Evolutionary conservation across 2,888 invertebrate species (phyloP).

Genomic region (Thereva unica): DNA sequence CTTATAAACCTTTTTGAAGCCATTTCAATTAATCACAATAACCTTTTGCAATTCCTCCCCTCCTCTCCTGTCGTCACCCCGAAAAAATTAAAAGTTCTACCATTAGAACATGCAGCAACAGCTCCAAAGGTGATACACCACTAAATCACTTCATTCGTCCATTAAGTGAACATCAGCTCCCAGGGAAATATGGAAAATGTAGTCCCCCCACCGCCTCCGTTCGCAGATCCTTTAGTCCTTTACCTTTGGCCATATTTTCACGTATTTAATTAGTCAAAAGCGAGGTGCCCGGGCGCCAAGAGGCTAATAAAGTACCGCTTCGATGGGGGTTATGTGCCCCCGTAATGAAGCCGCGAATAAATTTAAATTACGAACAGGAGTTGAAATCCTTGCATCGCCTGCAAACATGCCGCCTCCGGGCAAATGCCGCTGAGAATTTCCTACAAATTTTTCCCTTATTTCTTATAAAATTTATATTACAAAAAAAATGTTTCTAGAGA

Average conservation of each 20-base stretch:
- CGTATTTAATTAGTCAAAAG: slow-evolving; percentile 24
- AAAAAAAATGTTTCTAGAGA: too few relatives aligned
- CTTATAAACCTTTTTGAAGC: too few relatives aligned
- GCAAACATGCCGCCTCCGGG: neutral
- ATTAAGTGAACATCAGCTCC: neutral
- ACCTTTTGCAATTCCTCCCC: too few relatives aligned
- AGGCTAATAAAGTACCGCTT: slow-evolving; percentile 25
- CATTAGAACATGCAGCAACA: too few relatives aligned
- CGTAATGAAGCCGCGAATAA: slow-evolving; percentile 17
- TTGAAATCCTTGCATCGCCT: neutral
- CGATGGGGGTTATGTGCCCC: slow-evolving; percentile 9
- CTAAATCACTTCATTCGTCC: slow-evolving; percentile 21
- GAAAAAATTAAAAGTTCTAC: too few relatives aligned
- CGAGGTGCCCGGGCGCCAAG: slow-evolving; percentile 5
- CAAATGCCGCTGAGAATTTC: neutral
- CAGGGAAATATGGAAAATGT: slow-evolving; percentile 2
- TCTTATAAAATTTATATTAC: too few relatives aligned
- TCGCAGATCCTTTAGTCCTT: too few relatives aligned
- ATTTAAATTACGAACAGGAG: slow-evolving; percentile 23
- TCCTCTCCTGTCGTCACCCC: too few relatives aligned
- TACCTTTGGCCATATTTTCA: slow-evolving; percentile 29
- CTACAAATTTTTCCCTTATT: too few relatives aligned
- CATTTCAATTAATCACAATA: too few relatives aligned
- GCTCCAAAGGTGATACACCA: neutral
- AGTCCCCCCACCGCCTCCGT: too few relatives aligned